Base-by-base conservation (phyloP, 1,140 invertebrate genomes). In the Drosophila punjabiensis region DNA sequence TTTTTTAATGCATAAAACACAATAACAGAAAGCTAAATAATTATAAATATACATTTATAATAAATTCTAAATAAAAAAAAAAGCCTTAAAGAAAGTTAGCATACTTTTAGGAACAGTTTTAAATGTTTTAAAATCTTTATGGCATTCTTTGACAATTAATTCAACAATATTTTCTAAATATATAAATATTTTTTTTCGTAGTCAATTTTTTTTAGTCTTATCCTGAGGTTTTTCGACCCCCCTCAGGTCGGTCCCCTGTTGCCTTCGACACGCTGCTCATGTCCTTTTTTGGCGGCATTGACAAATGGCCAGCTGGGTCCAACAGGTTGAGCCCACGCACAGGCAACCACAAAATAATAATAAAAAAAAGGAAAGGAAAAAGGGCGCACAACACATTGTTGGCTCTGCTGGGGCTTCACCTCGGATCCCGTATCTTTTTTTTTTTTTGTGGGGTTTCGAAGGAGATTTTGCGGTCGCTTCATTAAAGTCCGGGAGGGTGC, bases 261-360 rank as follows among this genome's bases (percentile, higher is more conserved):
- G 20, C 30, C 37, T 33, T 45, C 20, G 30, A 33, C 48, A 24
- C 33, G 8, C 39, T 47, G 64, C 14, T 37, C 32, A 37, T 45
- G 66, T 60, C 50, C 48, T 18, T 62, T 62, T 67, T 61, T 24
- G 48, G 55, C 33, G 39, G 47, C 53, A 33, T 47, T 84, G 81
- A 84, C 64, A 87, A 87, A 87, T 83, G 80, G 69, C 60, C 69
- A 67, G 77, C 52, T 47, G 53, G 77, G 78, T 73, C 67, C 67
- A 80, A 74, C 77, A 80, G 78, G 77, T 79, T 61, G 45, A 35
- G 59, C 66, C 47, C 32, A 41, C 55, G 37, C 41, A 43, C 60
- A 67, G 35, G 35, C 20, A 58, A 11, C 60, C 71, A 52, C 71
- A 61, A 60, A 60, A 55, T 53, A 53, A n/a, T n/a, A 52, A 30